These are phyloP conservation scores for Empis livida DNA, from an alignment of 2,888 invertebrate genomes.

Conservation along the genomic window DNA sequence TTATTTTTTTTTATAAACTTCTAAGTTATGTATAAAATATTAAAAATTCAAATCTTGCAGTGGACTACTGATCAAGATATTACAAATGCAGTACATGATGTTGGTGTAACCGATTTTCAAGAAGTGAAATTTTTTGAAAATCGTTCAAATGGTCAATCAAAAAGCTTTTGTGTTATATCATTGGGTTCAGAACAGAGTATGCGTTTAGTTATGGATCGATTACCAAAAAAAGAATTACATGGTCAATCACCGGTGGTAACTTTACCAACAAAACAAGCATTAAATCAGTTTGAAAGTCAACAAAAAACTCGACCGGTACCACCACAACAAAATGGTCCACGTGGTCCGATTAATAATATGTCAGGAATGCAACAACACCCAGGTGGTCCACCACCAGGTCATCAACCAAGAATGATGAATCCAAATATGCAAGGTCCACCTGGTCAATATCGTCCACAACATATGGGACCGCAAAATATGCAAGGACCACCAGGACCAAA, in stretches of 20 bases:
- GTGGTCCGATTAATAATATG: constrained; percentile 36
- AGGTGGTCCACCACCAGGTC: constrained; percentile 38
- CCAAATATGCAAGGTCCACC: constrained; percentile 38
- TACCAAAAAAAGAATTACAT: constrained; percentile 91
- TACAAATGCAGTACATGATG: constrained; percentile 72
- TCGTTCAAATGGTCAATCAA: constrained; percentile 95
- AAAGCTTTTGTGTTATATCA: constrained; percentile 94
- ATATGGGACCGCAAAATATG: constrained; percentile 39
- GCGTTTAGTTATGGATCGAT: constrained; percentile 78
- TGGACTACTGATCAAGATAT: constrained; percentile 98
- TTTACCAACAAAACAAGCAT: constrained; percentile 81
- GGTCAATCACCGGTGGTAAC: constrained; percentile 92
- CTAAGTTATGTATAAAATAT: neutral
- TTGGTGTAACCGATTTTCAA: constrained; percentile 85
- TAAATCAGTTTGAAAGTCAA: constrained; percentile 81
- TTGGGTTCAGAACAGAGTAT: constrained; percentile 86
- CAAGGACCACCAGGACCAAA: constrained; percentile 48
- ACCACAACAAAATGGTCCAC: constrained; percentile 44
- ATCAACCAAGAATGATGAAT: constrained; percentile 45
- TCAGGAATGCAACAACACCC: constrained; percentile 37
- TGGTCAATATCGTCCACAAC: constrained; percentile 45
- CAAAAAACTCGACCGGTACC: constrained; percentile 80
- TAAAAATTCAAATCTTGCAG: constrained; percentile 42
- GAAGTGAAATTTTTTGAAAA: constrained; percentile 99
- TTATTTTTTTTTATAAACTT: neutral